These are phyloP conservation scores for Anisognathus igniventris DNA, from an alignment of 2,797 vertebrate species.

Conservation along the genomic window DNA sequence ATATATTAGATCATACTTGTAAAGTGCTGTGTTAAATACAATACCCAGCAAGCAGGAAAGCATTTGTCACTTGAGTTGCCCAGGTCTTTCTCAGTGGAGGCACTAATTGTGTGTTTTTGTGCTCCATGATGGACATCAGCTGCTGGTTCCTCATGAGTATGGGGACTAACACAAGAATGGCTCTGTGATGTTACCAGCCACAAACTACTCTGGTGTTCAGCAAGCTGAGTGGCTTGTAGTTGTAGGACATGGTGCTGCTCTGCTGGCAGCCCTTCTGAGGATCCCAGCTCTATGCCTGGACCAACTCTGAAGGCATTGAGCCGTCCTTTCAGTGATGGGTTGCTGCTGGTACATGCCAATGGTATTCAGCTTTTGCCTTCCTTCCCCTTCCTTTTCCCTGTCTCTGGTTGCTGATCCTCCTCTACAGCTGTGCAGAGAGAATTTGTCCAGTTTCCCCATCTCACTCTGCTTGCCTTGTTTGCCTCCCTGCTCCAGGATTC, in stretches of 20 bases:
- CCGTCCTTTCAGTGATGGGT: neutral
- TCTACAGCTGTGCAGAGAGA: neutral
- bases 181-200: fast-evolving
- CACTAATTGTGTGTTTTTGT: neutral
- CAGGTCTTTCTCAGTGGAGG: neutral
- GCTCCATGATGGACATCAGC: fast-evolving
- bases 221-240: neutral
- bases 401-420: neutral
- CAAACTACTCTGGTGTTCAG: fast-evolving
- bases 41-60: neutral
- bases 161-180: fast-evolving
- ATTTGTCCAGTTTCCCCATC: neutral
- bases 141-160: neutral
- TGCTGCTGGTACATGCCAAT: fast-evolving
- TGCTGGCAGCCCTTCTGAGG: neutral
- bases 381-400: neutral
- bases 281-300: neutral
- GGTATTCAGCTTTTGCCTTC: neutral
- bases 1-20: slow-evolving; percentile 25
- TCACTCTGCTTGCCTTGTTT: neutral
- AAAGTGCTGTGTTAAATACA: neutral
- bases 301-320: neutral
- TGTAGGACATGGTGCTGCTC: neutral
- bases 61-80: neutral
- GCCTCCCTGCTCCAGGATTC: neutral